Evolutionary conservation across 2,888 invertebrate genomes (phyloP).

Genomic region (Macropis europaea): DNA sequence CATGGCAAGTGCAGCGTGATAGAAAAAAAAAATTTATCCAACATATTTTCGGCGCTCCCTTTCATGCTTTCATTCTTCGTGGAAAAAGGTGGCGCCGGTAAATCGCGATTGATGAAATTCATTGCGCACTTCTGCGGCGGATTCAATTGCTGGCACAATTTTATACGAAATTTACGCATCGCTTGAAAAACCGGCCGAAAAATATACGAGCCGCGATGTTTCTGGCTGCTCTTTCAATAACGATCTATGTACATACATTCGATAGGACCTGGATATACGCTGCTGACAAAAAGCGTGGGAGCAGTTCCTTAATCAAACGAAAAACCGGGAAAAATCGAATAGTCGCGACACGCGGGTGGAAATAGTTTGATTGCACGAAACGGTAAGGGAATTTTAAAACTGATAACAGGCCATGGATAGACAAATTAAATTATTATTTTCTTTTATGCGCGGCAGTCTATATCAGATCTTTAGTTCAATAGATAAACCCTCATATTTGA

Average conservation of each 20-base stretch:
- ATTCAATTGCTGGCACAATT: slow-evolving; percentile 48
- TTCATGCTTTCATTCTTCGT: slow-evolving; percentile 12
- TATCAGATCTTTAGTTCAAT: no score
- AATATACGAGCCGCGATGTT: slow-evolving; percentile 37
- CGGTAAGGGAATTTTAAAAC: no score
- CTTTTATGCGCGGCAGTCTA: no score
- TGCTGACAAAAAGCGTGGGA: no score
- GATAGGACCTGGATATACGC: slow-evolving; percentile 5
- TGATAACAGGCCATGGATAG: no score
- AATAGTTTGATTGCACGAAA: no score
- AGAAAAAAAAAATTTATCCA: slow-evolving; percentile 20
- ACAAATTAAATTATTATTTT: no score
- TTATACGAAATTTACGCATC: slow-evolving; percentile 53
- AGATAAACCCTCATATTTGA: no score
- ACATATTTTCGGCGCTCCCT: slow-evolving; percentile 15
- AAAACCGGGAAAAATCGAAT: no score
- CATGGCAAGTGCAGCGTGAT: neutral
- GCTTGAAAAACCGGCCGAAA: slow-evolving; percentile 36
- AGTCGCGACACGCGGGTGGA: no score
- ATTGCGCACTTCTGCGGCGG: slow-evolving; percentile 42
- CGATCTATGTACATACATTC: slow-evolving; percentile 18
- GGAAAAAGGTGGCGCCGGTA: slow-evolving; percentile 35
- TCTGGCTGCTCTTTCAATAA: slow-evolving; percentile 30
- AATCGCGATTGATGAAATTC: slow-evolving; percentile 46
- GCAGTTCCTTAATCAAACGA: no score